Evolutionary conservation across 2,113 vertebrate genomes (phyloP).

Genomic region (Ascaphus truei): DNA sequence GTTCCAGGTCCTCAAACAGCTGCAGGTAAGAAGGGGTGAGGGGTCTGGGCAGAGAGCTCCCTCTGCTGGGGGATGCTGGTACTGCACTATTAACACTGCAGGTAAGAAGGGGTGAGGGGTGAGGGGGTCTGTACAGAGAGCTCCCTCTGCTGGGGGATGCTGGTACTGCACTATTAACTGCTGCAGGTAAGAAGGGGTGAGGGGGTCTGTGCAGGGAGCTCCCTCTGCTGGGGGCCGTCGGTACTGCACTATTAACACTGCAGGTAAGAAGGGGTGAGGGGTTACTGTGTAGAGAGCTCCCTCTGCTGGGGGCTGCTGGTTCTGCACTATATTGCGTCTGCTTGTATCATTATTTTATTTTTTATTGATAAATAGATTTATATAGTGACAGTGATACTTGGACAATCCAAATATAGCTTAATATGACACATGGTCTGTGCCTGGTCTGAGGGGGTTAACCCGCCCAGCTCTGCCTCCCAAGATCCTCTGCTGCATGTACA

Average conservation of each 20-base stretch:
- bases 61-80: neutral
- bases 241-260: neutral
- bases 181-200: constrained; percentile 70
- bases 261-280: neutral
- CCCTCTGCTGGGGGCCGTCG: neutral
- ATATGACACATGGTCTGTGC: too few relatives aligned
- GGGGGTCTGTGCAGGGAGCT: neutral
- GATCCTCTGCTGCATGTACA: too few relatives aligned
- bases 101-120: neutral
- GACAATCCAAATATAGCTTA: too few relatives aligned
- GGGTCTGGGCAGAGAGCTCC: neutral
- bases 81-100: neutral
- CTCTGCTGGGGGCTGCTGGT: too few relatives aligned
- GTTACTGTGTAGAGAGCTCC: too few relatives aligned
- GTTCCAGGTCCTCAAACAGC: constrained; percentile 88
- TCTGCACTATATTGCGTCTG: too few relatives aligned
- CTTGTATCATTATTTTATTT: too few relatives aligned
- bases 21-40: constrained; percentile 68
- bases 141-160: too few relatives aligned
- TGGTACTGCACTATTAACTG: too few relatives aligned
- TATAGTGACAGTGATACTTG: too few relatives aligned
- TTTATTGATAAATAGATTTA: too few relatives aligned
- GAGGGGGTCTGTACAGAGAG: too few relatives aligned
- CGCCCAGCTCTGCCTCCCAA: neutral
- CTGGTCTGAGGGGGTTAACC: neutral